Conservation (phyloP, 64 coral and sea anemone genomes). For the Pachyseris speciosa region DNA sequence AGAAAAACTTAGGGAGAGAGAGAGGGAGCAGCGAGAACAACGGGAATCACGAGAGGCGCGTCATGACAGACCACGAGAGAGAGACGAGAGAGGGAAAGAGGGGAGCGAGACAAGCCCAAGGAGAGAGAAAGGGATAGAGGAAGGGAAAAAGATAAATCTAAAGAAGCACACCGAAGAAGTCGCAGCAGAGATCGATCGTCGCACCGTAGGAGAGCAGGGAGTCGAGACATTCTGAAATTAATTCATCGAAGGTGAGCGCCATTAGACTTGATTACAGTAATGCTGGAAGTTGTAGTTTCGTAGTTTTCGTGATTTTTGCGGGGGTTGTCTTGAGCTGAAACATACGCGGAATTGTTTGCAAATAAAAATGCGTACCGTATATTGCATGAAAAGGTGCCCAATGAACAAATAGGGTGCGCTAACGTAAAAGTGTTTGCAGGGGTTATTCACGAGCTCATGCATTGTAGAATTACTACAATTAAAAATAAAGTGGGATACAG, state of each 20-base stretch:
- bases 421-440: too few species aligned
- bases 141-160: slow-evolving; percentile 29
- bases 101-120: slow-evolving; percentile 48
- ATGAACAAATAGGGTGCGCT: too few species aligned
- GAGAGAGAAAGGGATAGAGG: slow-evolving; percentile 56
- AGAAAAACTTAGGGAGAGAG: slow-evolving; percentile 62
- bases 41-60: slow-evolving; percentile 47
- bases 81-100: slow-evolving; percentile 76
- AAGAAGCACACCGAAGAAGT: slow-evolving; percentile 33
- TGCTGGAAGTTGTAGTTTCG: too few species aligned
- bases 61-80: slow-evolving; percentile 69
- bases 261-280: too few species aligned
- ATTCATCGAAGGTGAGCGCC: slow-evolving; percentile 70
- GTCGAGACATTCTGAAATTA: slow-evolving; percentile 76
- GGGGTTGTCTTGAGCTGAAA: too few species aligned
- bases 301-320: too few species aligned
- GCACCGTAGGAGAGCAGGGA: slow-evolving; percentile 73
- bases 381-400: too few species aligned
- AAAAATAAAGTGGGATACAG: too few species aligned
- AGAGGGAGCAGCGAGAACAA: slow-evolving; percentile 26
- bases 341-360: too few species aligned
- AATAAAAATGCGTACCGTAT: too few species aligned
- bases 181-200: slow-evolving; percentile 54
- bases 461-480: too few species aligned
- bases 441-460: too few species aligned